phyloP scores from a whole-genome alignment of 1,140 invertebrate species.

The Druon quercuslanigerum region DNA sequence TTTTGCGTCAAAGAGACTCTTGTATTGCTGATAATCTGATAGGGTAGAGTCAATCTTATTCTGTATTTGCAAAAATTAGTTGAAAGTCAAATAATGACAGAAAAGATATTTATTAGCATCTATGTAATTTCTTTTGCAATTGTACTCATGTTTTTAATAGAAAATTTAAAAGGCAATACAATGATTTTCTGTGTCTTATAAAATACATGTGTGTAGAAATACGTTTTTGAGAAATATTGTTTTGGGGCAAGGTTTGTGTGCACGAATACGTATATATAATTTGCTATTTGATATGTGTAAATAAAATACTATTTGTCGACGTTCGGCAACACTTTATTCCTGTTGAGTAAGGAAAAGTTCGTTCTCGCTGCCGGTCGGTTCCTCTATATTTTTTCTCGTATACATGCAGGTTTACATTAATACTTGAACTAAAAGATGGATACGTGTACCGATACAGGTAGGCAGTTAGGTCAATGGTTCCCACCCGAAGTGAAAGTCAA shows the following conservation, averaged over 20 bases:
- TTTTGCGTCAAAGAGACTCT: constrained; percentile 3
- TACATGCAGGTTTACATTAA: constrained; percentile 25
- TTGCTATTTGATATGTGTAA: constrained; percentile 4
- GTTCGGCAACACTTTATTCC: constrained; percentile 30
- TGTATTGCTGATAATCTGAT: not conserved
- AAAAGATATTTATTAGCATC: too few relatives aligned
- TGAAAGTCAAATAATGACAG: too few relatives aligned
- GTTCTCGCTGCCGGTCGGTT: constrained; percentile 2
- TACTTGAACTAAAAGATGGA: constrained; percentile 11
- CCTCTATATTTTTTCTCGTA: not conserved
- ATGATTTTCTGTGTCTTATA: too few relatives aligned
- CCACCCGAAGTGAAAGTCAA: constrained; percentile 23
- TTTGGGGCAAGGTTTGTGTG: not conserved
- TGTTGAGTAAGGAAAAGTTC: constrained; percentile 21
- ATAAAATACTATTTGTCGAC: constrained; percentile 20
- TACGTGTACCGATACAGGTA: constrained; percentile 23
- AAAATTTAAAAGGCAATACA: too few relatives aligned
- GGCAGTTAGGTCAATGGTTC: constrained; percentile 19
- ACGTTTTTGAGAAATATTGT: too few relatives aligned
- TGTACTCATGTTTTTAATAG: too few relatives aligned
- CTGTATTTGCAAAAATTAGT: too few relatives aligned
- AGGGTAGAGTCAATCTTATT: not conserved
- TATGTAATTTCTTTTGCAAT: too few relatives aligned
- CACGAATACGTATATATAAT: not conserved
- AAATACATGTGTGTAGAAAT: too few relatives aligned